Conservation (phyloP, 1,140 invertebrate genomes). For the Diuraphis noxia region DNA sequence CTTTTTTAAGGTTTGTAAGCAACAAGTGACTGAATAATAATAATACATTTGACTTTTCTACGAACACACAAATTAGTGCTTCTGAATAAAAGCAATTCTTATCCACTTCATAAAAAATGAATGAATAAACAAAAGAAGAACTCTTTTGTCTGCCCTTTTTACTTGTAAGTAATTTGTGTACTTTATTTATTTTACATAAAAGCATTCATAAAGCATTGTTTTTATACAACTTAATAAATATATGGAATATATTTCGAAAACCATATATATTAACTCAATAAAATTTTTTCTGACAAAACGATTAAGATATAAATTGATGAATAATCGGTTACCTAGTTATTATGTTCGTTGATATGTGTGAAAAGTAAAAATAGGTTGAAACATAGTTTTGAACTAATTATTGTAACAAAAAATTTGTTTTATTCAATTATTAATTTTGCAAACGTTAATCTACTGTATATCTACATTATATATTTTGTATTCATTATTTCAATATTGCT, state of each 20-base stretch:
- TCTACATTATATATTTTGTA: neutral
- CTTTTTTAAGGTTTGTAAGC: neutral
- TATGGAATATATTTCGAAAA: neutral
- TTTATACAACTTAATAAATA: neutral
- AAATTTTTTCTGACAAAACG: neutral
- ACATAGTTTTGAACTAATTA: neutral
- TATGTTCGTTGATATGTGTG: neutral
- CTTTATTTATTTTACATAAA: neutral
- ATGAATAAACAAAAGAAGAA: neutral
- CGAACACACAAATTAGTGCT: neutral
- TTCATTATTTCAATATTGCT: neutral
- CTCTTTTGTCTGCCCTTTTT: neutral
- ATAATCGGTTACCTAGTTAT: neutral
- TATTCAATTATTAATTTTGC: neutral
- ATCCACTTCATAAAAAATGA: neutral
- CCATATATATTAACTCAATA: neutral
- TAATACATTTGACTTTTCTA: neutral
- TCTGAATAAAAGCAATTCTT: neutral
- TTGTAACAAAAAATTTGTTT: neutral
- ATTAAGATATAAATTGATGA: neutral
- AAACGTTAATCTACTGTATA: neutral
- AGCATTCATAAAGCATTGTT: neutral
- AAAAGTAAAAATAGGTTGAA: neutral
- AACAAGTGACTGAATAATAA: slow-evolving; percentile 27
- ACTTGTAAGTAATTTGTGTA: neutral